Percentiles rank a stretch among this genome's conserved stretches.
Conservation (phyloP, 2,113 vertebrate species). For the Callipepla californica region DNA sequence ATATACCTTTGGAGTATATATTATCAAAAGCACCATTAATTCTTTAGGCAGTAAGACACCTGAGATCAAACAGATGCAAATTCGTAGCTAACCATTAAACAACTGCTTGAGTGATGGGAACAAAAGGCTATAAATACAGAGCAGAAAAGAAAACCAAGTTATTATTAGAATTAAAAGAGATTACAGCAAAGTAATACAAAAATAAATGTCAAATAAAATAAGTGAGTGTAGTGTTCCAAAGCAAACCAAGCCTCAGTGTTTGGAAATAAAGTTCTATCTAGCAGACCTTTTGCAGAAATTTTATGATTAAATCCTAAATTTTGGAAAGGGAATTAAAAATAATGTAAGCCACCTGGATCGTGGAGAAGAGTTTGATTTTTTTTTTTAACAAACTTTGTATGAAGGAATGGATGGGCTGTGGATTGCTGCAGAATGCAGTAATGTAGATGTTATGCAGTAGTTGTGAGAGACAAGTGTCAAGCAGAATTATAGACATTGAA, state of each 20-base stretch:
- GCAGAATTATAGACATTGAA: not conserved
- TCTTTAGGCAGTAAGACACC: constrained; percentile 50
- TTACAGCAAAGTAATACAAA: not conserved
- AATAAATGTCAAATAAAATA: not conserved
- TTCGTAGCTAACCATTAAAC: constrained; percentile 54
- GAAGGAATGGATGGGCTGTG: not conserved
- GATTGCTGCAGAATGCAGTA: not conserved
- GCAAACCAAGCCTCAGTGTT: not conserved
- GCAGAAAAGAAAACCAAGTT: constrained; percentile 13
- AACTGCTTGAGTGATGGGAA: constrained; percentile 25
- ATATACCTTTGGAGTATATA: constrained; percentile 56
- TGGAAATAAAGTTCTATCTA: not conserved
- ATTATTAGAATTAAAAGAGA: not conserved
- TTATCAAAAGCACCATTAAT: constrained; percentile 61
- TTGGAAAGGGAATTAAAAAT: not conserved
- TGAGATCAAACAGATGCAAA: constrained; percentile 67
- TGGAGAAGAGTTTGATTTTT: not conserved
- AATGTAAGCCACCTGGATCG: not conserved
- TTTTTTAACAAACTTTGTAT: not conserved
- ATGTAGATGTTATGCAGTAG: not conserved
- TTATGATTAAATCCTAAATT: not conserved
- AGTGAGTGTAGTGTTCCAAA: not conserved
- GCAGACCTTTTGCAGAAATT: not conserved
- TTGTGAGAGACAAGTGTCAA: fast-evolving
- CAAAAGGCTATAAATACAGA: constrained; percentile 39